Percentiles rank a stretch among this genome's conserved stretches.
These are phyloP conservation scores for Chrysemys picta DNA, from an alignment of 2,113 vertebrate species.

Conservation along the genomic window DNA sequence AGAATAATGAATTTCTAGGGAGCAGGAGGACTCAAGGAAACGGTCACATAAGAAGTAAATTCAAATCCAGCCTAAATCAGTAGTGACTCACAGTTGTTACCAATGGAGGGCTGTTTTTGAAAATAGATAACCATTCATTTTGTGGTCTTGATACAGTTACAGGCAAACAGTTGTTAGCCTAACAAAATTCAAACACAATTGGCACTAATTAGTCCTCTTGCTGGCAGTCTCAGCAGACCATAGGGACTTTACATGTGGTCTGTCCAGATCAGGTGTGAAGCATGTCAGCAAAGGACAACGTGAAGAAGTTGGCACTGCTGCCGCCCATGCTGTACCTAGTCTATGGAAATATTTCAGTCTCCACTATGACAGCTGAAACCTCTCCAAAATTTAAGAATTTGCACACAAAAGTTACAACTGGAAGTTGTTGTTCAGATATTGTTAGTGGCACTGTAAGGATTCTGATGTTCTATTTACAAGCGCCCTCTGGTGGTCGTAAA, in stretches of 20 bases:
- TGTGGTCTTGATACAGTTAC: not conserved
- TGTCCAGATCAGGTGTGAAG: not conserved
- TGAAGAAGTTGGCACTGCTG: not conserved
- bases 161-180: not conserved
- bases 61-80: not conserved
- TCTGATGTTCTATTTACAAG: accelerated
- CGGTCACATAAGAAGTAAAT: not conserved
- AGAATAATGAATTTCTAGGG: not conserved
- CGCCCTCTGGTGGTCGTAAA: not conserved
- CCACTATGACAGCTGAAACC: not conserved
- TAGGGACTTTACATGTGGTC: not conserved
- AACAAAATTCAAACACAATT: not conserved
- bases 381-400: not conserved
- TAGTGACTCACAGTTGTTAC: not conserved
- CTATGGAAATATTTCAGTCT: not conserved
- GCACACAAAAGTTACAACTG: accelerated
- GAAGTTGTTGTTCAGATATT: not conserved
- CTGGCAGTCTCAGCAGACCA: not conserved
- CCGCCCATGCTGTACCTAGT: not conserved
- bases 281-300: not conserved
- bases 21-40: not conserved
- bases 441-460: not conserved
- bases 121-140: not conserved
- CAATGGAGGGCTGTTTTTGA: not conserved
- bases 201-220: not conserved